Percentiles rank a stretch among this genome's conserved stretches.
Evolutionary conservation across 2,797 vertebrate genomes (phyloP).

Genomic region (Gymnoscopelus microlampas): DNA sequence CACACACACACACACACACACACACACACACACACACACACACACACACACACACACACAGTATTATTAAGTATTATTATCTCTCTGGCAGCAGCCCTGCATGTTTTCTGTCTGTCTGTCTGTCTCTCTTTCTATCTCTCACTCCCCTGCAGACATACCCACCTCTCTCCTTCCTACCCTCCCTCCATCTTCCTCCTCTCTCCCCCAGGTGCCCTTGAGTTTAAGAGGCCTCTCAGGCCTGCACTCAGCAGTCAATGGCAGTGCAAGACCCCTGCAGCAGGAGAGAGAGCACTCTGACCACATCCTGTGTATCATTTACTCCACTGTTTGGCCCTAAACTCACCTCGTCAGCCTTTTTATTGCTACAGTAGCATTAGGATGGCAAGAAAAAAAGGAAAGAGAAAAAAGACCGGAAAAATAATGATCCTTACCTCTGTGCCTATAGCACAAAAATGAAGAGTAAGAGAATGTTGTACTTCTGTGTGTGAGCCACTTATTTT

Average conservation of each 20-base stretch:
- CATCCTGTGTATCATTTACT: constrained; percentile 39
- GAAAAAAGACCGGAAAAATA: background rate
- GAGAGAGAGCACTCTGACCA: constrained; percentile 32
- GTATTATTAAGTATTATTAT: too few species aligned
- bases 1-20: too few species aligned
- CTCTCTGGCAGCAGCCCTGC: too few species aligned
- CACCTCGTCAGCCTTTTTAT: constrained; percentile 48
- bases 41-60: too few species aligned
- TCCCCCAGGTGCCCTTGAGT: constrained; percentile 55
- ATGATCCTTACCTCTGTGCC: background rate
- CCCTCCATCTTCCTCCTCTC: constrained; percentile 27
- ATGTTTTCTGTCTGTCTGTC: constrained; percentile 4
- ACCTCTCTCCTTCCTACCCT: constrained; percentile 6
- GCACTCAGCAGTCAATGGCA: constrained; percentile 57
- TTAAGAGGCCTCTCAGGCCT: constrained; percentile 60
- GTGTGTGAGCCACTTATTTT: background rate
- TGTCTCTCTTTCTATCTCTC: constrained; percentile 10
- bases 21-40: too few species aligned
- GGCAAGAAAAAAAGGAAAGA: background rate
- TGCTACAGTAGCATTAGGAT: constrained; percentile 19
- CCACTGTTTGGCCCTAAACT: constrained; percentile 41
- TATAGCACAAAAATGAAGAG: background rate
- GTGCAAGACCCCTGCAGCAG: constrained; percentile 53
- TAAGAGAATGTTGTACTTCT: background rate
- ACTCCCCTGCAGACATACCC: background rate